Conservation (phyloP, 2,888 invertebrate species). For the Drepana falcataria region DNA sequence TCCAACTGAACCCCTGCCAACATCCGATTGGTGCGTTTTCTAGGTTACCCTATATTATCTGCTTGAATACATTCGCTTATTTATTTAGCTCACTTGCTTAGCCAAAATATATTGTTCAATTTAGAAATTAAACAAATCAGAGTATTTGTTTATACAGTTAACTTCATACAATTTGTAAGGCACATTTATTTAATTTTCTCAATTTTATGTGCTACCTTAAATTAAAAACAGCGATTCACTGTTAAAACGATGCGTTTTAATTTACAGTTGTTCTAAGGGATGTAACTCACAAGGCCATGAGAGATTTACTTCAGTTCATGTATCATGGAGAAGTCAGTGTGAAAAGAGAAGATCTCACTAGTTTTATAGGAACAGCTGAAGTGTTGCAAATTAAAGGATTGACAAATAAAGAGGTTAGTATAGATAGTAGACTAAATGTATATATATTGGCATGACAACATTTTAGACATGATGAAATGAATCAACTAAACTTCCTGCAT, state of each 20-base stretch:
- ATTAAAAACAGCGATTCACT: too few relatives aligned
- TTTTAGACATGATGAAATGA: too few relatives aligned
- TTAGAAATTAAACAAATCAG: too few relatives aligned
- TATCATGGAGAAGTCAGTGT: slow-evolving; percentile 88
- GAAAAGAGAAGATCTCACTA: slow-evolving; percentile 83
- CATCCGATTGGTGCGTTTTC: slow-evolving; percentile 78
- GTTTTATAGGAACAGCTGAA: slow-evolving; percentile 85
- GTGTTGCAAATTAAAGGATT: slow-evolving; percentile 86
- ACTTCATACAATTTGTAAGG: too few relatives aligned
- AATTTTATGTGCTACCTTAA: too few relatives aligned
- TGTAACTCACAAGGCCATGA: slow-evolving; percentile 84
- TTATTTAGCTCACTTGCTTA: too few relatives aligned
- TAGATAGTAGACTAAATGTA: background rate
- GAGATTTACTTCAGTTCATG: slow-evolving; percentile 86
- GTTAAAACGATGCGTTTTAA: too few relatives aligned
- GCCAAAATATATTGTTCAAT: too few relatives aligned
- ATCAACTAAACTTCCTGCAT: too few relatives aligned
- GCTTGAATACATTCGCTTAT: slow-evolving; percentile 2
- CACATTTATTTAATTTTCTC: too few relatives aligned
- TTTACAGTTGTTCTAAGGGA: slow-evolving; percentile 83
- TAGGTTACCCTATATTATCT: slow-evolving; percentile 3
- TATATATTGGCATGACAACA: too few relatives aligned
- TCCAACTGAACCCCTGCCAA: slow-evolving; percentile 82
- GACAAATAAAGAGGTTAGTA: slow-evolving; percentile 75
- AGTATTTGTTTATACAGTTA: too few relatives aligned